Conservation (phyloP, 2,113 vertebrate genomes). For the human (Homo sapiens) region GRCh38 chr17:11576501-11577000, state of each 20-base stretch:
- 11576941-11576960: neutral
- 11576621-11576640: neutral
- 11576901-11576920: neutral
- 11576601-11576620: neutral
- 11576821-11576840: too few relatives aligned
- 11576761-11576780: neutral
- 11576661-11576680: neutral
- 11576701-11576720: neutral
- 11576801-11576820: neutral
- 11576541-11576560: neutral
- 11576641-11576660: neutral
- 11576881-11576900: neutral
- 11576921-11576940: neutral
- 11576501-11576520: too few relatives aligned
- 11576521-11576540: neutral
- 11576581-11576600: neutral
- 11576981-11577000: neutral
- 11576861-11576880: neutral
- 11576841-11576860: neutral
- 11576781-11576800: neutral
- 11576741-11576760: neutral
- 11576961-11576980: neutral
- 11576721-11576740: neutral
- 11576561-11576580: neutral
- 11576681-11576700: neutral